Percentiles rank a stretch among this genome's conserved stretches.
phyloP scores from a whole-genome alignment of 2,888 invertebrate genomes.

The Aphrophora alni region DNA sequence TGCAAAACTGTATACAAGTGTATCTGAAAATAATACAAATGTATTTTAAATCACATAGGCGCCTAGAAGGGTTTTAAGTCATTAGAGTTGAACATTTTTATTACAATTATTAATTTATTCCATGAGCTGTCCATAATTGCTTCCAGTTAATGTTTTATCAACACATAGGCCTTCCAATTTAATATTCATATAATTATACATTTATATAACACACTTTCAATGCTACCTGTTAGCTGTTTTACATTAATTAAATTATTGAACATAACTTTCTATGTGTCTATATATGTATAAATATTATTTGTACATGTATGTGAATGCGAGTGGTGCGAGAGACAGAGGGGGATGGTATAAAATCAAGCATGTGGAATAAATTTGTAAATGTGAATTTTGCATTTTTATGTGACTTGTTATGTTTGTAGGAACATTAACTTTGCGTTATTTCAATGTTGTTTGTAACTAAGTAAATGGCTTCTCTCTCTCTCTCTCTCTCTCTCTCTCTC shows the following conservation, averaged over 20 bases:
- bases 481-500: slow-evolving; percentile 56
- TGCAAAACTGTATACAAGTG: no score
- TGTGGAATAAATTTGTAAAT: background rate
- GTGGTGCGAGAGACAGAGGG: slow-evolving; percentile 3
- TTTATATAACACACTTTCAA: no score
- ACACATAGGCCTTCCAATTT: no score
- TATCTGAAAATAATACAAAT: no score
- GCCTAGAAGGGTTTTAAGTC: no score
- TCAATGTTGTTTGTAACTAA: slow-evolving; percentile 38
- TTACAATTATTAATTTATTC: no score
- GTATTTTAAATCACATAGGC: no score
- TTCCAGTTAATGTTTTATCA: no score
- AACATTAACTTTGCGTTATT: slow-evolving; percentile 16
- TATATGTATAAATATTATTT: background rate
- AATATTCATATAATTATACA: no score
- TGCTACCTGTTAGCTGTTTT: no score
- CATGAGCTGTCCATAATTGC: no score
- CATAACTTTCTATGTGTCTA: background rate
- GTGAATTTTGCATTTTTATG: background rate
- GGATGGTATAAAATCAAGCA: background rate
- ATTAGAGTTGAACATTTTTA: no score
- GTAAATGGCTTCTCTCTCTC: slow-evolving; percentile 10
- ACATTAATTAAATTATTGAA: background rate
- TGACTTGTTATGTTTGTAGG: background rate
- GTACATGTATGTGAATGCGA: slow-evolving; percentile 10